Evolutionary conservation across 2,113 vertebrate species (phyloP).

Genomic region (Lophura nycthemera): DNA sequence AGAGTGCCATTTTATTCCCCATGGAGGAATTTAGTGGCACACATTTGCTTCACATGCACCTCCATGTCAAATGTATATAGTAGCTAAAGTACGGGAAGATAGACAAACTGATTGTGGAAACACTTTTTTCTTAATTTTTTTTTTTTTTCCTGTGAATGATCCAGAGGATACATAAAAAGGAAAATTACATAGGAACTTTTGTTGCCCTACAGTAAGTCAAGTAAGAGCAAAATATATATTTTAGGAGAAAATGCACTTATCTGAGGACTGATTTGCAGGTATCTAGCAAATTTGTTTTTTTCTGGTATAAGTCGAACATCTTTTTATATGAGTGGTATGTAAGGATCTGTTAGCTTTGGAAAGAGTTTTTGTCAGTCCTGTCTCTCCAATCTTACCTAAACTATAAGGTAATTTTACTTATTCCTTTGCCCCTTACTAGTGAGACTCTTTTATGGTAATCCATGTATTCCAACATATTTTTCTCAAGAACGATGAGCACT

Average conservation of each 20-base stretch:
- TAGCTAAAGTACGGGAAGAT: neutral
- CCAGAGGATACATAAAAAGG: neutral
- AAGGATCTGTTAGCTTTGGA: neutral
- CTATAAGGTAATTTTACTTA: neutral
- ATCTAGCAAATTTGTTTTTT: accelerated
- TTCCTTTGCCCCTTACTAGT: neutral
- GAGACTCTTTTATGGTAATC: neutral
- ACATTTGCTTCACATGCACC: too few species aligned
- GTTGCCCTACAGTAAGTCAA: neutral
- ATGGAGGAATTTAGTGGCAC: too few species aligned
- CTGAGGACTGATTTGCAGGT: neutral
- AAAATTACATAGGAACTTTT: neutral
- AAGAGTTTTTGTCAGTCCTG: neutral
- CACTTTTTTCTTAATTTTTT: too few species aligned
- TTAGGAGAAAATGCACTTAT: neutral
- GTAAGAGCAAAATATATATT: neutral
- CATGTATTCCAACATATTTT: neutral
- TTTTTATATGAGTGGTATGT: accelerated
- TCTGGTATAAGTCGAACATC: neutral
- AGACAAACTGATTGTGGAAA: neutral
- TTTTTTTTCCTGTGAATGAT: neutral
- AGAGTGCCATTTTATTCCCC: too few species aligned
- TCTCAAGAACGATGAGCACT: neutral
- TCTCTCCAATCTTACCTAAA: neutral
- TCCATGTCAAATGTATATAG: neutral